Base-by-base conservation (phyloP, 2,888 invertebrate species). In the Lycia hirtaria region DNA sequence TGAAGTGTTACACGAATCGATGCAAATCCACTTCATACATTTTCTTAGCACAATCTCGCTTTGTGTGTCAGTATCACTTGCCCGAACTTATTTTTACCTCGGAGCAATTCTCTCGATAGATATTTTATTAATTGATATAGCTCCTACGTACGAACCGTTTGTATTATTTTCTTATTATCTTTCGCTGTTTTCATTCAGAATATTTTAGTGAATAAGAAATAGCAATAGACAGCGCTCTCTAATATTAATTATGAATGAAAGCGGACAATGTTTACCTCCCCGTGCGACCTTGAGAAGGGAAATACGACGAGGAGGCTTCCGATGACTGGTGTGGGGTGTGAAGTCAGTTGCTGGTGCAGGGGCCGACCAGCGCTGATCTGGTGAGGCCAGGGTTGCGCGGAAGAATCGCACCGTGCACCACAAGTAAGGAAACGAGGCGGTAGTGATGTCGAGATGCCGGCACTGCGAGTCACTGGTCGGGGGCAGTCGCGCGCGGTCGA, bases 211-310 rank as follows among this genome's bases (percentile, higher is more conserved):
- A 14, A 37, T 53, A 52, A 45, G 22, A 50, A 37, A 32, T 35
- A 19, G 40, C 35, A 17, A 22, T 20, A 45, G 28, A 20, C 14
- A 48, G 37, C 35, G 26, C 30, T 62, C 30, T 62, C 40, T 41
- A 28, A 35, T 37, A 64, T 69, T 59, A 72, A 72, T 75, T 74
- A 77, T 81, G 75, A 81, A 83, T 79, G 80, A 78, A 81, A 76
- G 66, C 68, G 65, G 58, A 62, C 64, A 65, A 65, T 76, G 79
- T 83, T 83, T 85, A 88, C 87, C 88, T 88, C 77, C 80, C 76
- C 77, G 69, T 69, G 71, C 78, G 85, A 86, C 85, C 87, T 87
- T 87, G 83, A 78, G 64, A 63, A 73, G 67, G 74, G 70, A 71
- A 69, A 72, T 69, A 73, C 68, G 69, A 67, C 64, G 71, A 77